phyloP scores from a whole-genome alignment of 2,113 vertebrate genomes.

The Sebastes fasciatus region DNA sequence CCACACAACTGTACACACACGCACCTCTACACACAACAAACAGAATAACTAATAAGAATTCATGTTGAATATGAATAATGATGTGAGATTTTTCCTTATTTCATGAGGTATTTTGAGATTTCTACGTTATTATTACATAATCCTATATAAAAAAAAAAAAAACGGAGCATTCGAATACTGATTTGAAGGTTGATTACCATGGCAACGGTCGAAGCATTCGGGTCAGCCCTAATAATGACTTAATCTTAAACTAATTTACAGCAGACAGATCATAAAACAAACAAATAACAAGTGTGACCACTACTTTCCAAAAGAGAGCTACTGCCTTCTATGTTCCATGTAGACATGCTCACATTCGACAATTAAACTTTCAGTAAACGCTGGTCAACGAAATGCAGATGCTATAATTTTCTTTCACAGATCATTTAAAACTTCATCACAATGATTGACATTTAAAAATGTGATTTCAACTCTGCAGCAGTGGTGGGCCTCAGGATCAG shows the following conservation, averaged over 20 bases:
- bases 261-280: background rate
- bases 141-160: too few species aligned
- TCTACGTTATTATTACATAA: too few species aligned
- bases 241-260: background rate
- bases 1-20: too few species aligned
- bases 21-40: too few species aligned
- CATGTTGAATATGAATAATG: too few species aligned
- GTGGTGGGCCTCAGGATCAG: background rate
- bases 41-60: too few species aligned
- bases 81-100: too few species aligned
- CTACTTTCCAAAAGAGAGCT: constrained; percentile 6
- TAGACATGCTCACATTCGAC: background rate
- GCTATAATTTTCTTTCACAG: constrained; percentile 12
- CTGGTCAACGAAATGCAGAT: background rate
- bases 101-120: too few species aligned
- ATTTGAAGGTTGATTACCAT: too few species aligned
- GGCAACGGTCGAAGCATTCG: too few species aligned
- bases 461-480: constrained; percentile 38
- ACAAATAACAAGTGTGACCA: background rate
- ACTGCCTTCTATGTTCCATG: background rate
- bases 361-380: constrained; percentile 7
- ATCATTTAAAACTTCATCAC: constrained; percentile 27
- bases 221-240: too few species aligned
- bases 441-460: constrained; percentile 26
- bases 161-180: too few species aligned